Base-by-base conservation (phyloP, 2,113 vertebrate species). In the Salvelinus namaycush region DNA sequence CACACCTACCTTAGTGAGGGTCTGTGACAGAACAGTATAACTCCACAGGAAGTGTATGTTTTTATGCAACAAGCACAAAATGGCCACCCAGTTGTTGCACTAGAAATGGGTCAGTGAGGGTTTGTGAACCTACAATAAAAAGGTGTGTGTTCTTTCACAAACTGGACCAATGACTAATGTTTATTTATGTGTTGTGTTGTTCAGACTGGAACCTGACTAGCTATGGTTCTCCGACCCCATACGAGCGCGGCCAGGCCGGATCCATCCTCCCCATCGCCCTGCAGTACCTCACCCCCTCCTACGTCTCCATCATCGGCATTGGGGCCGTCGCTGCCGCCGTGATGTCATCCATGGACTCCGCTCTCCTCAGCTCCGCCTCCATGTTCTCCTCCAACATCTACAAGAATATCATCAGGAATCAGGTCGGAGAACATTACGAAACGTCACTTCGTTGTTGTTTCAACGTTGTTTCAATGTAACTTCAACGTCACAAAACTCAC, bases 311-410 rank as follows among this genome's bases (percentile, higher is more conserved):
- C 68, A 79, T 88, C 0, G 74, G 85, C n/a, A 89, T 92, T 12
- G 92, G 91, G 67, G 90, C 87, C 51, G 89, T 93, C 13, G 87
- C 88, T 57, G 92, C 90, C 12, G 93, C 93, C 1, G 92, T 93
- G 81, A 90, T 89, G 86, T 91, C 90, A 75, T 92, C 91, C 80
- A 89, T 93, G 88, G 93, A 94, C 82, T 93, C 92, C 0, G 91
- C 91, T 29, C 88, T 94, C 60, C 88, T 93, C 51, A 90, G 93
- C 72, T 89, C 85, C 5, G 92, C 91, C 13, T 90, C 87, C 2
- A 27, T 92, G 68, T 90, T 93, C 80, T 87, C 89, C 62, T 92
- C 87, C 34, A 89, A 87, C 66, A 86, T 86, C n/a, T 86, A 85
- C 81, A 91, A 89, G 83, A 92, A 91, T 83, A 90, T 90, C 59